Percentiles rank a stretch among this genome's conserved stretches.
Conservation (phyloP, 1,140 invertebrate species). For the Hypsibius dujardini region DNA sequence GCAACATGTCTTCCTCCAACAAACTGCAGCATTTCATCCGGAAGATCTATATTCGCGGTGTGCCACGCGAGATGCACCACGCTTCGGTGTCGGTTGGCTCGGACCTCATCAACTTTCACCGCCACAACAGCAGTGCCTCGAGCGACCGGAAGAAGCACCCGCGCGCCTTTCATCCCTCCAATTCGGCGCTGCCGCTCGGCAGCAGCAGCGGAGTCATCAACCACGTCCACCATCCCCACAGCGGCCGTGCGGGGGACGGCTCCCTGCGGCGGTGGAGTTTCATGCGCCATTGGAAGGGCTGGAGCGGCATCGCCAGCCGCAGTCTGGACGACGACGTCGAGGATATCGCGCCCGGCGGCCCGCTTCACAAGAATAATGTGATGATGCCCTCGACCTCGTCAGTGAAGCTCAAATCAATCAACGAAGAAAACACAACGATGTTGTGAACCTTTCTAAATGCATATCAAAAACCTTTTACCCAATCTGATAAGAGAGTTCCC, state of each 20-base stretch:
- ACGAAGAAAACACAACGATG: conserved; percentile 14
- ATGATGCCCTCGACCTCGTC: background rate
- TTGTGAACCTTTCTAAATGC: background rate
- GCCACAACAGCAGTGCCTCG: background rate
- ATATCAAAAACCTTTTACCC: too few relatives aligned
- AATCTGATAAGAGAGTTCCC: too few relatives aligned
- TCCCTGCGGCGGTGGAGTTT: background rate
- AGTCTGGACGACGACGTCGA: conserved; percentile 8
- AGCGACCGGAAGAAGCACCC: background rate
- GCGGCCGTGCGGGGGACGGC: background rate
- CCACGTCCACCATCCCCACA: too few relatives aligned
- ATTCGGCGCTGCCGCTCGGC: background rate
- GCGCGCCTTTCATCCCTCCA: background rate
- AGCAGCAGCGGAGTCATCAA: background rate
- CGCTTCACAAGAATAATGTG: background rate
- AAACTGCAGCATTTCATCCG: background rate
- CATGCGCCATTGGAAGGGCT: background rate
- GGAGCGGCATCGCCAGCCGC: background rate
- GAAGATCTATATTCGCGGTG: background rate
- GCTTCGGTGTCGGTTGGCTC: background rate
- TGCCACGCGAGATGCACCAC: background rate
- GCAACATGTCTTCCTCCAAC: too few relatives aligned
- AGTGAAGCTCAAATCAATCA: conserved; percentile 11
- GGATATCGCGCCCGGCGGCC: background rate
- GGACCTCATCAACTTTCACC: background rate